A percentile compares a stretch with the other conserved stretches of the same genome.
Conservation (phyloP, 1,140 invertebrate species). For the Protaetia brevitarsis region DNA sequence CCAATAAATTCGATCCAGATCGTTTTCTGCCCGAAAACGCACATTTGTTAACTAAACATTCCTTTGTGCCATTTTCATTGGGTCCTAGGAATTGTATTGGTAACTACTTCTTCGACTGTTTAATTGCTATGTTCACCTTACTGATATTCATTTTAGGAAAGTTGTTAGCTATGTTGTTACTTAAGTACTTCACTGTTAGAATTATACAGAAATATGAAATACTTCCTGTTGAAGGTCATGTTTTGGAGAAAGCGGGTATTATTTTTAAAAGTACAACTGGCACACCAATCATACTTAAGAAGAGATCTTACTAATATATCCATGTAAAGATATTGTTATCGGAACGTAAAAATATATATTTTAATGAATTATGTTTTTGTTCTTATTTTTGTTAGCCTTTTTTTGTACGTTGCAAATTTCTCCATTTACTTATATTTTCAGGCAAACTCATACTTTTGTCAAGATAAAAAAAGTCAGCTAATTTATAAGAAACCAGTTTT, state of each 20-base stretch:
- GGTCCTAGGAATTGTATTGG: not conserved
- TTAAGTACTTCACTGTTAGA: not conserved
- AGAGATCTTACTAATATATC: no score
- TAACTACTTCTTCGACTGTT: no score
- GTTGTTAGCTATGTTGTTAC: not conserved
- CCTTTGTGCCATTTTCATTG: not conserved
- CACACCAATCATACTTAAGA: not conserved
- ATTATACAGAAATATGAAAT: not conserved
- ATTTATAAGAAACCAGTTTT: no score
- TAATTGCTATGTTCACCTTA: not conserved
- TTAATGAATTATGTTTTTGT: no score
- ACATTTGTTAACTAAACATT: not conserved
- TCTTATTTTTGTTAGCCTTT: no score
- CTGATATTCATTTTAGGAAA: not conserved
- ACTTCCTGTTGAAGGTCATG: not conserved
- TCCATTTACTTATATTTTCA: no score
- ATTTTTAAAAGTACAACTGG: not conserved
- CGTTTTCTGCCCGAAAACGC: not conserved
- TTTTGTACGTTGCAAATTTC: no score
- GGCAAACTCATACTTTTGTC: no score
- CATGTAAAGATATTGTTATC: no score
- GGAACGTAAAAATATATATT: no score
- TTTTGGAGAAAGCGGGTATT: not conserved
- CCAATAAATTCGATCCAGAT: not conserved
- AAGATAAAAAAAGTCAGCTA: no score